A percentile compares a stretch with the other conserved stretches of the same genome.
phyloP scores from a whole-genome alignment of 1,140 invertebrate species.

The Phthorimaea operculella region DNA sequence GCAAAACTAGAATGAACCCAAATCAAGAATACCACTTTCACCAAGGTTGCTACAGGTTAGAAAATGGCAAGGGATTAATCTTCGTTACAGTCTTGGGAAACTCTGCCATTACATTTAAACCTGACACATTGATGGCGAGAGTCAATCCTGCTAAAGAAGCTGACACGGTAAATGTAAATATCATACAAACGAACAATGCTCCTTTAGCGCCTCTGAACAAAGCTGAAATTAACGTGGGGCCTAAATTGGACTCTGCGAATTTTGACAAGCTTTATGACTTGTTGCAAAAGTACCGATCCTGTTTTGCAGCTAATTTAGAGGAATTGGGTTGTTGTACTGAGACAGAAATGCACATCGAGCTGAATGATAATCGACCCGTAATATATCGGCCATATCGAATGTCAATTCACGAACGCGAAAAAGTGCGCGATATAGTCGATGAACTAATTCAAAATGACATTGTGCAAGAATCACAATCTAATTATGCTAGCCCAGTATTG shows the following conservation, averaged over 20 bases:
- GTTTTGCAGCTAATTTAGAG: slow-evolving; percentile 18
- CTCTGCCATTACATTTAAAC: neutral
- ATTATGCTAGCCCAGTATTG: slow-evolving; percentile 21
- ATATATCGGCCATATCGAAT: slow-evolving; percentile 12
- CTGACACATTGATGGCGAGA: neutral
- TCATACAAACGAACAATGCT: neutral
- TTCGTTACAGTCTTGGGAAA: neutral
- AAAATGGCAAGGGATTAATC: neutral
- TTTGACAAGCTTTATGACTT: neutral
- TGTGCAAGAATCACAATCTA: slow-evolving; percentile 13
- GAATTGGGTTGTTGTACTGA: slow-evolving; percentile 16
- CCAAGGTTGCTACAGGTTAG: slow-evolving; percentile 1
- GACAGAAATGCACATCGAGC: slow-evolving; percentile 17
- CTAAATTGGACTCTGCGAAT: neutral
- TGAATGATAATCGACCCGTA: slow-evolving; percentile 15
- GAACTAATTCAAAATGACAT: slow-evolving; percentile 8
- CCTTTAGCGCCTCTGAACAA: neutral
- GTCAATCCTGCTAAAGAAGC: neutral
- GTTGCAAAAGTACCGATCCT: slow-evolving; percentile 18
- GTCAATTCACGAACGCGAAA: neutral
- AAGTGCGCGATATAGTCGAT: slow-evolving; percentile 15
- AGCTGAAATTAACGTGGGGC: neutral
- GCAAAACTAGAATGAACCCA: neutral
- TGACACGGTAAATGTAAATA: neutral
- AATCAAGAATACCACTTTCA: slow-evolving; percentile 8